These are phyloP conservation scores for Sinelater perroti DNA, from an alignment of 2,888 invertebrate genomes.

Conservation along the genomic window DNA sequence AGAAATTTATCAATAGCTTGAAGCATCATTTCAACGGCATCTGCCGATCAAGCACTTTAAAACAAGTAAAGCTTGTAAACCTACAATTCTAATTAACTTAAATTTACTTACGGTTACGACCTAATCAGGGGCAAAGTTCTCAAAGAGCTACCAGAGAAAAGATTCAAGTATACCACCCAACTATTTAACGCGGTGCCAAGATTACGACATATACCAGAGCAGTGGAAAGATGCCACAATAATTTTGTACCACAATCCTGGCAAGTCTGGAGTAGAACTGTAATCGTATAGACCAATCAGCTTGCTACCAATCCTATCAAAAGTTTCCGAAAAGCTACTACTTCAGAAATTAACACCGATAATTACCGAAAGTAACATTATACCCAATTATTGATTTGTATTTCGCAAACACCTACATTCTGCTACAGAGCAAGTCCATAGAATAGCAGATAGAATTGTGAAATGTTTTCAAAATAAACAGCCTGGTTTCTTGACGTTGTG, in stretches of 20 bases:
- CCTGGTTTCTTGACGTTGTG: conserved; percentile 1
- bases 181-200: conserved; percentile 6
- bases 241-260: not conserved
- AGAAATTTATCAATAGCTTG: no score
- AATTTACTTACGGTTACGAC: no score
- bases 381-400: conserved; percentile 7
- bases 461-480: not conserved
- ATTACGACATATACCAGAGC: not conserved
- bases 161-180: not conserved
- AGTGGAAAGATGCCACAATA: not conserved
- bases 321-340: conserved; percentile 4
- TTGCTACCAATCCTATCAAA: conserved; percentile 2
- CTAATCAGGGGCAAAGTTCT: conserved; percentile 10
- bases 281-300: conserved; percentile 1
- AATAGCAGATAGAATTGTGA: not conserved
- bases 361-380: not conserved
- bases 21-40: no score
- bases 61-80: no score
- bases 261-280: not conserved
- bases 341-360: not conserved
- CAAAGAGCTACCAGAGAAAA: conserved; percentile 4
- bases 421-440: conserved; percentile 3
- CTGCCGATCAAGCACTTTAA: no score
- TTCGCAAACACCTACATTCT: conserved; percentile 7
- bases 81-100: no score